Conservation (phyloP, 2,113 vertebrate species). For the Phycodurus eques region DNA sequence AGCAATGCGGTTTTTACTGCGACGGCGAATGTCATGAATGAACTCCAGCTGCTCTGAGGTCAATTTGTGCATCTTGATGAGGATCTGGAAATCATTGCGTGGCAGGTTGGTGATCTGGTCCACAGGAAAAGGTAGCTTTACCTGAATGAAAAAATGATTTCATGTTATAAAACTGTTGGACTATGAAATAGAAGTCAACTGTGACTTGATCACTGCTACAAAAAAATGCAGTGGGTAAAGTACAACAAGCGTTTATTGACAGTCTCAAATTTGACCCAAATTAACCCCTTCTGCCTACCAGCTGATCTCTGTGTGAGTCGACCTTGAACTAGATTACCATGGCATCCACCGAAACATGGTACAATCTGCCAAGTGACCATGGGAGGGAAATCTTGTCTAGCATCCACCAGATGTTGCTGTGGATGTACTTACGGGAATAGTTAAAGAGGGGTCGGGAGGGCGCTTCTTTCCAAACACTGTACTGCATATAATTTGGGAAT, state of each 20-base stretch:
- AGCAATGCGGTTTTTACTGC: constrained; percentile 93
- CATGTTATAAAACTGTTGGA: not conserved
- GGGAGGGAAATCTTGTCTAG: not conserved
- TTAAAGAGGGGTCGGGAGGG: too few species aligned
- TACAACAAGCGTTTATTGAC: not conserved
- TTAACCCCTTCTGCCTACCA: not conserved
- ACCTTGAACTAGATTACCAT: not conserved
- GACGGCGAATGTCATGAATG: constrained; percentile 89
- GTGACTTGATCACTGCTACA: not conserved
- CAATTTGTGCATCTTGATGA: constrained; percentile 96
- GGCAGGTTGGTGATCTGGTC: constrained; percentile 96
- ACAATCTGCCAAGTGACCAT: not conserved
- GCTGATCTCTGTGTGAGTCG: not conserved
- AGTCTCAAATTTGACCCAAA: not conserved
- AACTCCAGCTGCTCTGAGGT: constrained; percentile 94
- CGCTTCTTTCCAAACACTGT: too few species aligned
- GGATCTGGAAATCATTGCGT: constrained; percentile 96
- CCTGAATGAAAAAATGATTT: constrained; percentile 62
- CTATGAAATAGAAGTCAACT: not conserved
- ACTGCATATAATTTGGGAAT: not conserved
- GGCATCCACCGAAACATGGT: not conserved
- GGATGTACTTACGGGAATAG: not conserved
- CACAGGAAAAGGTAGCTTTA: constrained; percentile 93
- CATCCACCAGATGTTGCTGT: not conserved
- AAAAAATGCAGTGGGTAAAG: not conserved